Evolutionary conservation across 2,113 vertebrate species (phyloP).

Genomic region (Pituophis catenifer): DNA sequence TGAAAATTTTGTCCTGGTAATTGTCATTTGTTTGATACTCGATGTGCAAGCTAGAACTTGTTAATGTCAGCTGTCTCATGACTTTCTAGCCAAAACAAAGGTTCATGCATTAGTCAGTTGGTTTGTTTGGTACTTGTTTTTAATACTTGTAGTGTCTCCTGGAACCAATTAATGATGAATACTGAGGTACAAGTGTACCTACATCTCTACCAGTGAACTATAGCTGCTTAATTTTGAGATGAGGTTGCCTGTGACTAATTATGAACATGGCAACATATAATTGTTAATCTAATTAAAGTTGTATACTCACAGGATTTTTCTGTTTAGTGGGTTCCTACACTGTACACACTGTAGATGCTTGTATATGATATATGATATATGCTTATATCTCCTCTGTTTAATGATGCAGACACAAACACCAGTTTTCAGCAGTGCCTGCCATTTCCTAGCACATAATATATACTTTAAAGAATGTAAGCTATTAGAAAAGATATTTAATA

Average conservation of each 20-base stretch:
- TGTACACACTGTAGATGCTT: background rate
- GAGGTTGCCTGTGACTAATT: background rate
- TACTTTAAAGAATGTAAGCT: constrained; percentile 38
- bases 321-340: background rate
- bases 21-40: background rate
- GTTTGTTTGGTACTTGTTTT: background rate
- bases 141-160: background rate
- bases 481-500: constrained; percentile 15
- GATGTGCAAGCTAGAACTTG: background rate
- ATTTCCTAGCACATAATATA: background rate
- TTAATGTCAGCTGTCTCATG: background rate
- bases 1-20: background rate
- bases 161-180: background rate
- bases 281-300: background rate
- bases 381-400: background rate
- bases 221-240: background rate
- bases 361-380: background rate
- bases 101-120: background rate
- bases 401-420: background rate
- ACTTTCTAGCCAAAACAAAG: background rate
- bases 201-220: background rate
- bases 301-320: background rate
- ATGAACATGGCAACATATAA: background rate
- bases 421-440: background rate
- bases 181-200: background rate